Base-by-base conservation (phyloP, 1,140 invertebrate genomes). In the Belonocnema kinseyi region DNA sequence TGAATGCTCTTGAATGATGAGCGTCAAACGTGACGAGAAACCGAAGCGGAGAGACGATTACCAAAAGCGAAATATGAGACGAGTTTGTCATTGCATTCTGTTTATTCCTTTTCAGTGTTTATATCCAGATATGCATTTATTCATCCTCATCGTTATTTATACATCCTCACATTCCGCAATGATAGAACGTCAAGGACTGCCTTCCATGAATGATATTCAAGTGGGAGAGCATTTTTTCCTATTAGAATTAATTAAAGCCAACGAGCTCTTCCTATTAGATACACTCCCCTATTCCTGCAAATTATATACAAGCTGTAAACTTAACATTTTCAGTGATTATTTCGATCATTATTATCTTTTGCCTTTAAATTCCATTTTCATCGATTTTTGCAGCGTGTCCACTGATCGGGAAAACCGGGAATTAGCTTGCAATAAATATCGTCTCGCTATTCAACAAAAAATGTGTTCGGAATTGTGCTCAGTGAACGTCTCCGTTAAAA, bases 1-100 rank as follows among this genome's bases (percentile, higher is more conserved):
- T 56, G 54, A 56, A 56, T 56, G 54, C 54, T 56, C 21, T 56
- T 56, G 54, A 56, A 56, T 56, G 54, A 56, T 21, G 21, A 56
- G 21, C 54, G 54, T 56, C 54, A 56, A 56, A 56, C 54, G 54
- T 56, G 54, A 56, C 54, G 8, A 56, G 54, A 56, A 19, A 21
- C 3, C 54, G 54, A 19, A 56, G 54, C 54, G 17, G 54, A 56
- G n/a, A 56, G 54, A 56, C 54, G 54, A 19, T 56, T 56, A 56
- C 54, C 54, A 19, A 56, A 56, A 56, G 54, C 54, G 21, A 56
- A 56, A 19, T 56, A 21, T 8, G 17, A 56, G 40, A 56, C 54
- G 17, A 56, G 53, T 54, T 54, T 17, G 54, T 19, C 17, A 17
- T 19, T 56, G 17, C 3, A 56, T 56, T 56, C 19, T 19, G 17